Conservation (phyloP, 2,113 vertebrate species). For the Pachyramphus minor region DNA sequence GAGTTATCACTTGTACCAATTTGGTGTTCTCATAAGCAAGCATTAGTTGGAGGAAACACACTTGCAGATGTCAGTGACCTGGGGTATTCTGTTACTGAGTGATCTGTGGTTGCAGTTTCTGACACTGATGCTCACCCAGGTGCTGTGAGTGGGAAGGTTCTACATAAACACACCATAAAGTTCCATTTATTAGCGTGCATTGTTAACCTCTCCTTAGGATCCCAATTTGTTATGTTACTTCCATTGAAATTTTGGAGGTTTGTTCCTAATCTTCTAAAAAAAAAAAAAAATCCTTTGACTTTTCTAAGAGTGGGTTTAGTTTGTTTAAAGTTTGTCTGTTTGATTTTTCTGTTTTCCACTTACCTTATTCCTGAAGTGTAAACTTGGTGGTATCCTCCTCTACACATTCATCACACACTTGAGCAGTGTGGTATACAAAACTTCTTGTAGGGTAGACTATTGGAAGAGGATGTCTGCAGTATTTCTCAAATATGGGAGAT, state of each 20-base stretch:
- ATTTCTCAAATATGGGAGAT: background rate
- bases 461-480: background rate
- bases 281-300: background rate
- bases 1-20: background rate
- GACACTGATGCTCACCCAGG: background rate
- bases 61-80: background rate
- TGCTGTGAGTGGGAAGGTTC: background rate
- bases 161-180: background rate
- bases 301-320: background rate
- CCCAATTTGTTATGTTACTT: background rate
- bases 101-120: background rate
- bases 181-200: background rate
- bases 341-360: background rate
- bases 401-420: background rate
- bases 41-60: background rate
- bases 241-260: background rate
- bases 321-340: background rate
- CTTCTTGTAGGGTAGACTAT: background rate
- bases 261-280: background rate
- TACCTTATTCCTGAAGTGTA: background rate
- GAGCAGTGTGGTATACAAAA: background rate
- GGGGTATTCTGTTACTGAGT: background rate
- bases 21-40: background rate
- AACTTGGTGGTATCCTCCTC: background rate
- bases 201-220: background rate